A percentile compares a stretch with the other conserved stretches of the same genome.
Evolutionary conservation across 1,140 invertebrate species (phyloP).

Genomic region (Pararge aegeria): DNA sequence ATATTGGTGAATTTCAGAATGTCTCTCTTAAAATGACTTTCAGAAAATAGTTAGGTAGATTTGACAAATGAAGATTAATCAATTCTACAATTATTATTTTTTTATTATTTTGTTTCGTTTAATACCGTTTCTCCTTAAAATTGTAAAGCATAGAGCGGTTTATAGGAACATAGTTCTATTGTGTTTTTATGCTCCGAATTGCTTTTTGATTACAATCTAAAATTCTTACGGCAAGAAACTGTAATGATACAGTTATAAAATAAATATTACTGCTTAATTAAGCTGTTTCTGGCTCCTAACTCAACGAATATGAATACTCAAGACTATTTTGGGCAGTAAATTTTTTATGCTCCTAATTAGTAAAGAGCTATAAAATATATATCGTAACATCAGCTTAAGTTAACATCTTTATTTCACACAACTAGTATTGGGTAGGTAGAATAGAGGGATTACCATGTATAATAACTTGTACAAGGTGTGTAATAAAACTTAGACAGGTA

Average conservation of each 20-base stretch:
- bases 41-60: too few relatives aligned
- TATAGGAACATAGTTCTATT: slow-evolving; percentile 13
- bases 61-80: too few relatives aligned
- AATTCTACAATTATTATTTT: neutral
- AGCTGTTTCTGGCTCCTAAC: slow-evolving; percentile 32
- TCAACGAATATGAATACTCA: slow-evolving; percentile 25
- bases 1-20: too few relatives aligned
- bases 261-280: slow-evolving; percentile 40
- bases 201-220: slow-evolving; percentile 42
- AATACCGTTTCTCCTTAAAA: neutral
- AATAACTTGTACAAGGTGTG: neutral
- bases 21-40: too few relatives aligned
- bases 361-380: slow-evolving; percentile 26
- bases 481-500: neutral
- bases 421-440: neutral
- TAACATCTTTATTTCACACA: slow-evolving; percentile 21
- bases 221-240: slow-evolving; percentile 37
- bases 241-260: slow-evolving; percentile 41
- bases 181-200: slow-evolving; percentile 20
- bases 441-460: neutral
- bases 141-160: neutral
- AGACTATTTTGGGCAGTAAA: slow-evolving; percentile 28
- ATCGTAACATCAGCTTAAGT: slow-evolving; percentile 26
- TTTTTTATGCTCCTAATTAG: slow-evolving; percentile 29
- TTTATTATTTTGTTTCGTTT: neutral